A percentile compares a stretch with the other conserved stretches of the same genome.
phyloP scores from a whole-genome alignment of 1,140 invertebrate species.

The Akabosia matsudoensis region DNA sequence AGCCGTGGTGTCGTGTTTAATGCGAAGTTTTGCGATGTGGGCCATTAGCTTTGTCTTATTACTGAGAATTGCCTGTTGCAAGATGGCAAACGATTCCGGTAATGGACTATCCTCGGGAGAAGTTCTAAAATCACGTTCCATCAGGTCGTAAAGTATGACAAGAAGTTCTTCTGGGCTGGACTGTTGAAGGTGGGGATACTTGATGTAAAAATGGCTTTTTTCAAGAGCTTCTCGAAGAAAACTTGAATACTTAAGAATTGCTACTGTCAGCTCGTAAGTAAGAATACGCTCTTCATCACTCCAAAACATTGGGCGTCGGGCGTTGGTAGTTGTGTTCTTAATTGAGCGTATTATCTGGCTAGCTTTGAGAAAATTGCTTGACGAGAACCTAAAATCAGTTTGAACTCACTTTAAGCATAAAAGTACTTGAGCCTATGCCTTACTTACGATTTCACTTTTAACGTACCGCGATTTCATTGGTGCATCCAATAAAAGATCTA shows the following conservation, averaged over 20 bases:
- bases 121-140: slow-evolving; percentile 35
- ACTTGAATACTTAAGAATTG: slow-evolving; percentile 32
- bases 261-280: slow-evolving; percentile 37
- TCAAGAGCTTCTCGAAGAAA: slow-evolving; percentile 36
- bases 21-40: slow-evolving; percentile 36
- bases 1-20: slow-evolving; percentile 35
- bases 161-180: slow-evolving; percentile 31
- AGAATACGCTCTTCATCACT: slow-evolving; percentile 36
- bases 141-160: slow-evolving; percentile 37
- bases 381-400: slow-evolving; percentile 23
- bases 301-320: slow-evolving; percentile 27
- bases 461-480: background rate
- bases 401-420: background rate
- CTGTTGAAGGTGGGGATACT: slow-evolving; percentile 18
- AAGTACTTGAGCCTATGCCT: no score
- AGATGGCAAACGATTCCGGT: background rate
- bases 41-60: slow-evolving; percentile 40
- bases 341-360: slow-evolving; percentile 35
- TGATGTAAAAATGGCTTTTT: slow-evolving; percentile 26
- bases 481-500: background rate
- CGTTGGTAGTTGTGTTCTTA: slow-evolving; percentile 2
- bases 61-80: slow-evolving; percentile 29
- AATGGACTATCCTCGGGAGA: slow-evolving; percentile 24
- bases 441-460: background rate
- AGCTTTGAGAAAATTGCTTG: slow-evolving; percentile 30